Base-by-base conservation (phyloP, 2,113 vertebrate genomes). In the Abramis brama region DNA sequence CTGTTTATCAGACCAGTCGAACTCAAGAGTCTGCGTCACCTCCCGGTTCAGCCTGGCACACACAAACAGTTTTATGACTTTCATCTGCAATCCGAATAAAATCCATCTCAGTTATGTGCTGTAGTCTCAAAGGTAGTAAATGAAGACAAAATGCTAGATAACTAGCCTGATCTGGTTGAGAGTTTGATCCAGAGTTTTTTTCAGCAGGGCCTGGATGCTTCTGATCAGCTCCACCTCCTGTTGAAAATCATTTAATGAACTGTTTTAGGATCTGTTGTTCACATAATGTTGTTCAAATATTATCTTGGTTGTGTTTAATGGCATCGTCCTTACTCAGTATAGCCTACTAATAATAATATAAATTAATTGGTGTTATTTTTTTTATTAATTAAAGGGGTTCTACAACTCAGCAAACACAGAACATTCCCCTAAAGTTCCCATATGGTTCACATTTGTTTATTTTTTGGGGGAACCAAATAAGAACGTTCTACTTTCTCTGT, bases 171-270 rank as follows among this genome's bases (percentile, higher is more conserved):
- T 97, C 93, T 99, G 98, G 87, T 89, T 93, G 83, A 92, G 55
- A 0, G 95, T 94, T 90, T 99, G 96, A 78, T 91, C 90, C 71
- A 95, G 89, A 6, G 97, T 98, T 87, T 95, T 96, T 76, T 96
- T 97, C 90, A 99, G 92, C 25, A 99, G 96, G 75, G 96, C 95
- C 88, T 97, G 97, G 39, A 98, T 45, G 66, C 93, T 97, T 89
- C 92, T 93, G 92, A 98, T 96, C 9, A 99, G 94, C 43, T 99
- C 97, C 0, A 95, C 94, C 88, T 99, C 98, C 98, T 99, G 79
- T 36, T 59, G 23, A 47, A 83, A 77, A 88, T 52, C 57, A 45
- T 12, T 21, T 0, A 8, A 60, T 9, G 13, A 50, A 19, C 19
- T 64, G 64, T 30, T 23, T 23, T 21, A 68, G 15, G 13, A 33